phyloP scores from a whole-genome alignment of 2,113 vertebrate genomes.

The Lepisosteus oculatus region DNA sequence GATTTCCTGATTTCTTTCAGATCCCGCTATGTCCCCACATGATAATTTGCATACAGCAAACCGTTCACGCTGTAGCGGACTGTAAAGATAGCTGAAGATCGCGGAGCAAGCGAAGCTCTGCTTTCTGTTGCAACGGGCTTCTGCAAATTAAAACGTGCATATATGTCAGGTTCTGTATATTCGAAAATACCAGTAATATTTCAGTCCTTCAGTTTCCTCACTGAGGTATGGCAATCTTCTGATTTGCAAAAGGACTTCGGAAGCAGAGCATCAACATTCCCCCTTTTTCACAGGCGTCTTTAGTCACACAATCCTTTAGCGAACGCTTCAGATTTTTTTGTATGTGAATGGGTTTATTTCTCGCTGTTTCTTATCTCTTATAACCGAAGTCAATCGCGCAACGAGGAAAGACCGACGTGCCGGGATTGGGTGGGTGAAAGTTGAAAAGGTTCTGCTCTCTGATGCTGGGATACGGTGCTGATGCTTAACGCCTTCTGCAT shows the following conservation, averaged over 20 bases:
- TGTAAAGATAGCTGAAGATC: constrained; percentile 24
- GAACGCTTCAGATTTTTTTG: not conserved
- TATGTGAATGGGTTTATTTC: constrained; percentile 10
- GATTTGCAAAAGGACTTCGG: constrained; percentile 24
- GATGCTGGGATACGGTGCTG: constrained; percentile 35
- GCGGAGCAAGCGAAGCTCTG: constrained; percentile 9
- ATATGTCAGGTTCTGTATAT: not conserved
- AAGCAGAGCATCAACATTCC: constrained; percentile 31
- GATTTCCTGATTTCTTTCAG: not conserved
- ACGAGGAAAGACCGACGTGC: not conserved
- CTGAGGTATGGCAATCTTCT: constrained; percentile 23
- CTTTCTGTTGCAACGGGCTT: not conserved
- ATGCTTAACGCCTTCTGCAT: constrained; percentile 36
- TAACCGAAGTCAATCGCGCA: constrained; percentile 31
- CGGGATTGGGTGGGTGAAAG: constrained; percentile 5
- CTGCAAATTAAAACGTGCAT: not conserved
- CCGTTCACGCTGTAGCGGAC: not conserved
- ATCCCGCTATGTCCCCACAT: not conserved
- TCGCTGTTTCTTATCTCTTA: constrained; percentile 28
- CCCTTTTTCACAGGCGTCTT: constrained; percentile 28
- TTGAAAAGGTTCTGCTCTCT: constrained; percentile 35
- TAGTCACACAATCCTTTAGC: constrained; percentile 36
- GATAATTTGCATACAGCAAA: not conserved
- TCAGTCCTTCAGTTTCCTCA: constrained; percentile 31
- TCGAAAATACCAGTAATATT: not conserved